Evolutionary conservation across 2,888 invertebrate genomes (phyloP).

Genomic region (Synergus itoensis): DNA sequence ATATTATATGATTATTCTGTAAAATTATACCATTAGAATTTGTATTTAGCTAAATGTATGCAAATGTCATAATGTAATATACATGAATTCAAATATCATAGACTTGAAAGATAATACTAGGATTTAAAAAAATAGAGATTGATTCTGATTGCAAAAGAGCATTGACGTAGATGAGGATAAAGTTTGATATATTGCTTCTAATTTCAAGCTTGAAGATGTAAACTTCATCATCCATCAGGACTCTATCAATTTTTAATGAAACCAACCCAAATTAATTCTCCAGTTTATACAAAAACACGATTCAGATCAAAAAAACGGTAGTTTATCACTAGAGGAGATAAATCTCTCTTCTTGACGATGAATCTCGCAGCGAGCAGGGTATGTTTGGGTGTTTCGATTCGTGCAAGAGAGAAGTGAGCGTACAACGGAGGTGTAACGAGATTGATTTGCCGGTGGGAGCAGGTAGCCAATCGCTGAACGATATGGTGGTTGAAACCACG

Average conservation of each 20-base stretch:
- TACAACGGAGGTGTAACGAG: slow-evolving; percentile 63
- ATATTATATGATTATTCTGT: too few species aligned
- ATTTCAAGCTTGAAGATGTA: too few species aligned
- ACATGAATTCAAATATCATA: too few species aligned
- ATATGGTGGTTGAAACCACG: slow-evolving; percentile 67
- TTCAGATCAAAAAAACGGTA: neutral
- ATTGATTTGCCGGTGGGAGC: slow-evolving; percentile 61
- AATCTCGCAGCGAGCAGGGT: neutral
- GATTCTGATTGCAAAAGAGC: too few species aligned
- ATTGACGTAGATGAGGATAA: too few species aligned
- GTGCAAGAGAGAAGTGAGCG: slow-evolving; percentile 7
- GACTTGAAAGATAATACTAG: too few species aligned
- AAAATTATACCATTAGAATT: too few species aligned
- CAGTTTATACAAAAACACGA: slow-evolving; percentile 3
- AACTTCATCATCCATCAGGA: too few species aligned
- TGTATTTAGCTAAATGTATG: too few species aligned
- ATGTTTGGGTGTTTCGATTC: slow-evolving; percentile 28
- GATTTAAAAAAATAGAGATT: too few species aligned
- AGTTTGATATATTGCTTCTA: too few species aligned
- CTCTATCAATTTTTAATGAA: neutral
- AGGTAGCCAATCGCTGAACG: slow-evolving; percentile 59
- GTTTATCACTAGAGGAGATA: neutral
- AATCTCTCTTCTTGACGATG: neutral
- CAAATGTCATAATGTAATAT: too few species aligned
- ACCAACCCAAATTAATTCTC: neutral